Evolutionary conservation across 2,113 vertebrate genomes (phyloP).

Genomic region (Burhinus oedicnemus): DNA sequence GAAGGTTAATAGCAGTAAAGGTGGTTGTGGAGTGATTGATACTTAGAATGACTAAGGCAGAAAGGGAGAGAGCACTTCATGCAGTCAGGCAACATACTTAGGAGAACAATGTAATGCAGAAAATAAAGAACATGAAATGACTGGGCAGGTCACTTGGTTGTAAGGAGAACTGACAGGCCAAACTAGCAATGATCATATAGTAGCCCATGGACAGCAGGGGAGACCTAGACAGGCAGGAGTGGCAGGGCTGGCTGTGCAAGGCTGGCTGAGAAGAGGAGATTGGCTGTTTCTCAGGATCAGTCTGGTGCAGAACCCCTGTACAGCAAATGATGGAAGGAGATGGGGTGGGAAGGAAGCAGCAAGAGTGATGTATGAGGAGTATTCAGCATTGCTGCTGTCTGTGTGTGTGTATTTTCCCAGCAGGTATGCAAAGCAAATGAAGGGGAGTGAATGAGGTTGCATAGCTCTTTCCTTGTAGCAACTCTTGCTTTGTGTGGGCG

Average conservation of each 20-base stretch:
- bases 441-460: neutral
- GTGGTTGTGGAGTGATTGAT: conserved; percentile 79
- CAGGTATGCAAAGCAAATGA: neutral
- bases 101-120: conserved; percentile 66
- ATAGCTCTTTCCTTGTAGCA: neutral
- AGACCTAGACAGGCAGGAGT: neutral
- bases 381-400: neutral
- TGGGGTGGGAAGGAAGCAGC: neutral
- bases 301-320: neutral
- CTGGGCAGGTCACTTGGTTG: conserved; percentile 19
- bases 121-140: conserved; percentile 55
- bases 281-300: neutral
- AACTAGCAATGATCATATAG: conserved; percentile 17
- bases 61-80: conserved; percentile 25
- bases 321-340: neutral
- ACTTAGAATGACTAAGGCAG: conserved; percentile 26
- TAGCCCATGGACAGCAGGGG: neutral
- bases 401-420: neutral
- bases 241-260: neutral
- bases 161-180: conserved; percentile 44
- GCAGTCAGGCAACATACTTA: conserved; percentile 26
- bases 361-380: neutral
- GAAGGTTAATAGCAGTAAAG: conserved; percentile 76
- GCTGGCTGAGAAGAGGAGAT: neutral
- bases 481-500: neutral